A percentile compares a stretch with the other conserved stretches of the same genome.
Evolutionary conservation across 2,113 vertebrate species (phyloP).

Genomic region (Semicossyphus pulcher): DNA sequence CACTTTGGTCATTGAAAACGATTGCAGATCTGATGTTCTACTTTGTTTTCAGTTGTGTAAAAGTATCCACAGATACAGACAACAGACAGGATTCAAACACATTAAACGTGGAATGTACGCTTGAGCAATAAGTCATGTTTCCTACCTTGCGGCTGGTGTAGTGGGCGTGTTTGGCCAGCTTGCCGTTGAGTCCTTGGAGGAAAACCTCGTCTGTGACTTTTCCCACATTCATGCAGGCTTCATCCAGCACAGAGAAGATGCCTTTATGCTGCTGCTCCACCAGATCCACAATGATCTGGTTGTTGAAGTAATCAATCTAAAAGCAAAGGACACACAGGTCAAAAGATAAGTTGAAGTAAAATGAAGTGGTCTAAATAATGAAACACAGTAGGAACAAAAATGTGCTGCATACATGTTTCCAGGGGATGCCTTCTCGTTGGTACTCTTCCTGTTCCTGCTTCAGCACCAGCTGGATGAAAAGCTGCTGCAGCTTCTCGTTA

Average conservation of each 20-base stretch:
- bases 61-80: too few species aligned
- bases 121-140: too few species aligned
- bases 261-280: conserved; percentile 98
- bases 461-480: conserved; percentile 97
- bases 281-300: conserved; percentile 97
- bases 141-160: conserved; percentile 98
- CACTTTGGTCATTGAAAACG: too few species aligned
- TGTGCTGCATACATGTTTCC: conserved; percentile 92
- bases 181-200: conserved; percentile 93
- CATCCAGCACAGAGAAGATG: conserved; percentile 94
- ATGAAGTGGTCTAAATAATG: not conserved
- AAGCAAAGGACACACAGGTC: not conserved
- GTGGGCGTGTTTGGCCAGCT: conserved; percentile 93
- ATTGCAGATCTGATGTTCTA: too few species aligned
- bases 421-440: conserved; percentile 95
- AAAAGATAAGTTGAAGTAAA: not conserved
- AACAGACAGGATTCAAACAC: too few species aligned
- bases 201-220: conserved; percentile 97
- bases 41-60: too few species aligned
- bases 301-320: conserved; percentile 99
- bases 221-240: conserved; percentile 98
- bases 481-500: conserved; percentile 98
- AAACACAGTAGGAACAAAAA: not conserved
- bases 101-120: not conserved
- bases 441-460: conserved; percentile 98